Percentiles rank a stretch among this genome's conserved stretches.
Conservation (phyloP, 2,888 invertebrate genomes). For the Bombylius discolor region DNA sequence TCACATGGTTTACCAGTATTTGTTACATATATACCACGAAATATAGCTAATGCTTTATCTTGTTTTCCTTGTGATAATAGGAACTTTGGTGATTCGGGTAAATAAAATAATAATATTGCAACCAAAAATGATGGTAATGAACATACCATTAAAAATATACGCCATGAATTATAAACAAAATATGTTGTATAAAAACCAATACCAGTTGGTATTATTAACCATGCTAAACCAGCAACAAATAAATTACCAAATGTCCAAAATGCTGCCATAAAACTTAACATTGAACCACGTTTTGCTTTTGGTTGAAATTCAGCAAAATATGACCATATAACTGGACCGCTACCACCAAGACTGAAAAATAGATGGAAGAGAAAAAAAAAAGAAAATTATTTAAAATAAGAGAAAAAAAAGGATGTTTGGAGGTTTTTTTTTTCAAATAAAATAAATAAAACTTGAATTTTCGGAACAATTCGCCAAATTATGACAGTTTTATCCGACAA, state of each 20-base stretch:
- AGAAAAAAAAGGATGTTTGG: too few relatives aligned
- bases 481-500: too few relatives aligned
- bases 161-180: slow-evolving; percentile 83
- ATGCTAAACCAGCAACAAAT: slow-evolving; percentile 74
- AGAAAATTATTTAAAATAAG: neutral
- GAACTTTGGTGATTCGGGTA: slow-evolving; percentile 88
- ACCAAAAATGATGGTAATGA: slow-evolving; percentile 80
- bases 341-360: slow-evolving; percentile 30
- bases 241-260: slow-evolving; percentile 92
- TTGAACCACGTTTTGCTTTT: slow-evolving; percentile 75
- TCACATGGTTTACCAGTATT: slow-evolving; percentile 66
- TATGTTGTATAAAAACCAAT: slow-evolving; percentile 53
- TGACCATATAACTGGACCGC: slow-evolving; percentile 83
- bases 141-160: slow-evolving; percentile 79
- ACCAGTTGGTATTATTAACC: slow-evolving; percentile 57
- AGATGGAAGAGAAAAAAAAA: too few relatives aligned
- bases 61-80: slow-evolving; percentile 64
- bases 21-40: slow-evolving; percentile 65
- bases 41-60: slow-evolving; percentile 69
- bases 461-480: too few relatives aligned
- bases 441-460: too few relatives aligned
- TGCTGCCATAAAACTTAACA: slow-evolving; percentile 88
- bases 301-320: slow-evolving; percentile 93
- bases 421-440: too few relatives aligned
- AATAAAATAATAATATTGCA: slow-evolving; percentile 63